Evolutionary conservation across 2,113 vertebrate genomes (phyloP), one percentile per base, ranked within the genome.

Genomic region (Callaeas wilsoni): DNA sequence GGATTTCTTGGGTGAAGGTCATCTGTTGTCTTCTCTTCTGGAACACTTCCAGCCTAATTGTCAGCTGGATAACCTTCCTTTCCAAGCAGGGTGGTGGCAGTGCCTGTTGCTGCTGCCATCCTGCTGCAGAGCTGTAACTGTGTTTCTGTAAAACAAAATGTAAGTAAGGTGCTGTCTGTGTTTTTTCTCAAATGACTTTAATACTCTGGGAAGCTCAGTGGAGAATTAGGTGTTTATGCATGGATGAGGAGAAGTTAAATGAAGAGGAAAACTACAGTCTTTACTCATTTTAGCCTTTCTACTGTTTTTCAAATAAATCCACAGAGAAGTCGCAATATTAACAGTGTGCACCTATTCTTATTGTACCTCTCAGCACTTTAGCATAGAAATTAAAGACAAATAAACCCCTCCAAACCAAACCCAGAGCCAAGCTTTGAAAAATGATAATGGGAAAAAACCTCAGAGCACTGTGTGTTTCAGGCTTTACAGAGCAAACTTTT

Each of bases 151-250:
- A 93, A 95, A 46, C 67, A 79, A 75, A 96, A 79, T 52, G 59
- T 94, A 94, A 95, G 93, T 71, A 92, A 93, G 82, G 56, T 76
- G 39, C 79, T 93, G 59, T 85, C 64, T 90, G 87, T 0, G 7
- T 82, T 93, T 94, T 71, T 96, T 96, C 91, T 92, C 52, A 80
- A 94, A 93, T 96, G 73, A 70, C 62, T 84, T 96, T 67, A 44
- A 62, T 95, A 93, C 78, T 92, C 37, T 57, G 55, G 75, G 83
- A 65, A 89, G 53, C 86, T 98, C 84, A 64, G 73, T 83, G 64
- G 95, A 97, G 87, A 97, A 97, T 97, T 94, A 90, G 91, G 41
- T 95, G 79, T 97, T 98, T 95, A 96, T 97, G 82, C 82, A 89
- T 21, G 78, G 87, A 59, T 89, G 82, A 95, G 95, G 87, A 82